Percentiles rank a stretch among this genome's conserved stretches.
These are phyloP conservation scores for Ecdyonurus torrentis DNA, from an alignment of 2,888 invertebrate species.

Conservation along the genomic window DNA sequence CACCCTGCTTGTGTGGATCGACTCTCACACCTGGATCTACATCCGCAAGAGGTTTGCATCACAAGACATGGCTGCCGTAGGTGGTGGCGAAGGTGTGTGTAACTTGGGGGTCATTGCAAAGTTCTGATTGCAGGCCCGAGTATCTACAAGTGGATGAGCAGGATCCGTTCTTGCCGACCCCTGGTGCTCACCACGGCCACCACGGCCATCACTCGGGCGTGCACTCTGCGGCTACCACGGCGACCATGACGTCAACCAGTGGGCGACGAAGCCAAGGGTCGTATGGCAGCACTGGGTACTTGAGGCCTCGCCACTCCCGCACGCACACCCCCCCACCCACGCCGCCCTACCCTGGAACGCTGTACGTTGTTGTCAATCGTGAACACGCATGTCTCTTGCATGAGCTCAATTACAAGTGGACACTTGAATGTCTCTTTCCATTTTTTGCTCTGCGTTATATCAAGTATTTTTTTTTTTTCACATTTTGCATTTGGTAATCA, in stretches of 20 bases:
- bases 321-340: constrained; percentile 18
- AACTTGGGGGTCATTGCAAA: background rate
- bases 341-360: constrained; percentile 17
- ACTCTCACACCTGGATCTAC: constrained; percentile 94
- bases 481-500: too few relatives aligned
- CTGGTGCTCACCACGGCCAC: constrained; percentile 17
- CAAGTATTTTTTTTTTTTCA: too few relatives aligned
- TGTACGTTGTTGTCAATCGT: constrained; percentile 16
- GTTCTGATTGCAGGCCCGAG: constrained; percentile 42
- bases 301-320: constrained; percentile 13
- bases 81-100: background rate
- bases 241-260: constrained; percentile 6
- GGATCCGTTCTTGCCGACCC: constrained; percentile 53
- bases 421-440: too few relatives aligned
- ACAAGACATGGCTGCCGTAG: too few relatives aligned
- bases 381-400: too few relatives aligned
- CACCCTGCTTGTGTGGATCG: constrained; percentile 83
- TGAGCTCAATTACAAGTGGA: too few relatives aligned
- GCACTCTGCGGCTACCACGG: constrained; percentile 8
- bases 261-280: constrained; percentile 44
- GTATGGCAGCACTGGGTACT: constrained; percentile 33
- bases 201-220: background rate
- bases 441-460: too few relatives aligned
- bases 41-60: constrained; percentile 64
- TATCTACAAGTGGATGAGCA: constrained; percentile 73